Base-by-base conservation (phyloP, 2,888 invertebrate species). In the Augochlorella aurata region DNA sequence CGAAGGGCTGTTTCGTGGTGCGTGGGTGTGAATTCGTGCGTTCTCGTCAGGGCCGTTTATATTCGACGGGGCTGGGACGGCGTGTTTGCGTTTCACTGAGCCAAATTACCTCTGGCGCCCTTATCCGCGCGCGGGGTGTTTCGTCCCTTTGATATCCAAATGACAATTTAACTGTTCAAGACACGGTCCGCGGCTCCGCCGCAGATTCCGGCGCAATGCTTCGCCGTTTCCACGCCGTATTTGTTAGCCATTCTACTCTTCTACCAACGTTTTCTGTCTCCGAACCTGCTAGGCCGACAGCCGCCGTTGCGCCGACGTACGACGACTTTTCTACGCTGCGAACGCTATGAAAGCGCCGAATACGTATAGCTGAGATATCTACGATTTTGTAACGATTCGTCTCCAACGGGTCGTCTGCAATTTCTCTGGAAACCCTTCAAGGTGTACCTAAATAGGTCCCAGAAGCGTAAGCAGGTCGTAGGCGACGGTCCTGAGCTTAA, bases 91-190 rank as follows among this genome's bases (percentile, higher is more conserved):
- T 93, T 93, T 92, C 92, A 90, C 92, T 92, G 92, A 92, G 90
- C 91, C 91, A 93, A 93, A 93, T 93, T 93, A 93, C 93, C 93
- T 91, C 90, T 88, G 90, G 90, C 92, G 92, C 92, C 92, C 92
- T 93, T 92, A 93, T 92, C 91, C 93, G 90, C 89, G 89, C 90
- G 90, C 89, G 90, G 89, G 88, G 89, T 90, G 89, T 91, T 82
- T 38, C 90, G 90, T 92, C 92, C 93, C 93, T 93, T 93, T 93
- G 93, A 93, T 93, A 93, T 92, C 93, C 92, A 93, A 93, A 93
- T 93, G 93, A 93, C 93, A 93, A 93, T 93, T 93, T 93, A 93
- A 93, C 93, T 93, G 93, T 91, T 85, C 89, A 77, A 87, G 88
- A 89, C 84, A 85, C 79, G 63, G 29, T 38, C 9, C 63, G 63